Conservation (phyloP, 2,113 vertebrate genomes). For the Shinisaurus crocodilurus region DNA sequence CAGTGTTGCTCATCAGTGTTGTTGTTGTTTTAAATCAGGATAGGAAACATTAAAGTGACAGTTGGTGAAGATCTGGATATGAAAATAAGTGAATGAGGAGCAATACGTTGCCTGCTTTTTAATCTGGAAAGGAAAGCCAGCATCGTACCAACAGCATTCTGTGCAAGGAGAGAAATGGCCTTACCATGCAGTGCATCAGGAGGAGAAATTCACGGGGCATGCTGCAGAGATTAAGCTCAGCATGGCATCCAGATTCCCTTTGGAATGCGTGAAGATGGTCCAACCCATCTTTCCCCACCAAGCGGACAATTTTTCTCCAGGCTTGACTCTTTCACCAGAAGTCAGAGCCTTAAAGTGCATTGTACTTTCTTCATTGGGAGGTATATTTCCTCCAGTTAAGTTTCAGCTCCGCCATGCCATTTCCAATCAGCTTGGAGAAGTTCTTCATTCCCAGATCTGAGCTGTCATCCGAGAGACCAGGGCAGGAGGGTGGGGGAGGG, state of each 20-base stretch:
- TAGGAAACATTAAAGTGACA: slow-evolving; percentile 29
- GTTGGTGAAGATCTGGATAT: slow-evolving; percentile 58
- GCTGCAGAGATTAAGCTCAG: slow-evolving; percentile 83
- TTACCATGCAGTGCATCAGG: slow-evolving; percentile 97
- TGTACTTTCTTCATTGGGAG: slow-evolving; percentile 78
- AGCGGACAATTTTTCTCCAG: slow-evolving; percentile 73
- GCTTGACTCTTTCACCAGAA: slow-evolving; percentile 78
- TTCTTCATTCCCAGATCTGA: slow-evolving; percentile 79
- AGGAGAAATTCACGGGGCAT: slow-evolving; percentile 89
- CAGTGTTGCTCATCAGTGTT: background rate
- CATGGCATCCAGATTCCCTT: slow-evolving; percentile 75
- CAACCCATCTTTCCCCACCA: slow-evolving; percentile 78
- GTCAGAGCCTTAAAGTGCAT: slow-evolving; percentile 72
- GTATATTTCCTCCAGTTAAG: slow-evolving; percentile 80
- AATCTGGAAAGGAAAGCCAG: background rate
- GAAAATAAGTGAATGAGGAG: slow-evolving; percentile 29
- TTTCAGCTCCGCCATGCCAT: slow-evolving; percentile 84
- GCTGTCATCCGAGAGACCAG: slow-evolving; percentile 70
- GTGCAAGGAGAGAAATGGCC: slow-evolving; percentile 68
- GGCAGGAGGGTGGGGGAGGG: slow-evolving; percentile 26
- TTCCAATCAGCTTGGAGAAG: slow-evolving; percentile 80
- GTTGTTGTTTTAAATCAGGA: background rate
- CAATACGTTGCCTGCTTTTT: background rate
- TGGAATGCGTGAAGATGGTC: slow-evolving; percentile 73
- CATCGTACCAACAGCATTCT: slow-evolving; percentile 36